These are phyloP conservation scores for Peromyscus nudipes DNA, from an alignment of 2,797 vertebrate species.

Conservation along the genomic window DNA sequence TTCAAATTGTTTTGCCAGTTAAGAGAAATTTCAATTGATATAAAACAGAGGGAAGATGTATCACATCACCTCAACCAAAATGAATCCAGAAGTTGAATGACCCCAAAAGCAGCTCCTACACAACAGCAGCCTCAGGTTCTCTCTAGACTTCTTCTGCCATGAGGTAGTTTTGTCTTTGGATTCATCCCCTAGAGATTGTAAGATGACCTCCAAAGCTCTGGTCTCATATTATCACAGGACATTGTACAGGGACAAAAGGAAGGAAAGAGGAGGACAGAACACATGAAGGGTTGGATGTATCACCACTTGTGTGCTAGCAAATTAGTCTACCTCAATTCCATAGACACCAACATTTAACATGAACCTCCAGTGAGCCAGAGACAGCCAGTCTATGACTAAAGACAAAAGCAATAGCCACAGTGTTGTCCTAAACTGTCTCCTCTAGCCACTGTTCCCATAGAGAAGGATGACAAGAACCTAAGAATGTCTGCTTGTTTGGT, in stretches of 20 bases:
- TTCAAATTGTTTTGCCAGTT: background rate
- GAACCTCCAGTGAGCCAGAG: background rate
- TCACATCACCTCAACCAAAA: background rate
- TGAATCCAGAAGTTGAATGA: background rate
- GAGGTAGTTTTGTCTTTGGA: background rate
- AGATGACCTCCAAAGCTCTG: background rate
- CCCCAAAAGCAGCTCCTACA: background rate
- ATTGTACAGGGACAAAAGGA: background rate
- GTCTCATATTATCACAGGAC: background rate
- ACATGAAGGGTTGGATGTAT: background rate
- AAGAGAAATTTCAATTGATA: slow-evolving; percentile 17
- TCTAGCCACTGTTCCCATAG: background rate
- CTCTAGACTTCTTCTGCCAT: background rate
- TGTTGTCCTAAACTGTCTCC: background rate
- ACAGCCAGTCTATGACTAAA: background rate
- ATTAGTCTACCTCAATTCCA: background rate
- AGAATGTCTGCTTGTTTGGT: background rate
- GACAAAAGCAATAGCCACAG: background rate
- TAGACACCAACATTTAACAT: background rate
- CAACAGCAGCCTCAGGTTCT: background rate
- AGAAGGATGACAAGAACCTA: background rate
- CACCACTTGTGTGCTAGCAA: background rate
- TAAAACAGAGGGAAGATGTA: background rate
- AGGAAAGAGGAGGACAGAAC: background rate
- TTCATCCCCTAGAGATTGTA: background rate